Base-by-base conservation (phyloP, 2,888 invertebrate genomes). In the Dicyrtoma fusca region DNA sequence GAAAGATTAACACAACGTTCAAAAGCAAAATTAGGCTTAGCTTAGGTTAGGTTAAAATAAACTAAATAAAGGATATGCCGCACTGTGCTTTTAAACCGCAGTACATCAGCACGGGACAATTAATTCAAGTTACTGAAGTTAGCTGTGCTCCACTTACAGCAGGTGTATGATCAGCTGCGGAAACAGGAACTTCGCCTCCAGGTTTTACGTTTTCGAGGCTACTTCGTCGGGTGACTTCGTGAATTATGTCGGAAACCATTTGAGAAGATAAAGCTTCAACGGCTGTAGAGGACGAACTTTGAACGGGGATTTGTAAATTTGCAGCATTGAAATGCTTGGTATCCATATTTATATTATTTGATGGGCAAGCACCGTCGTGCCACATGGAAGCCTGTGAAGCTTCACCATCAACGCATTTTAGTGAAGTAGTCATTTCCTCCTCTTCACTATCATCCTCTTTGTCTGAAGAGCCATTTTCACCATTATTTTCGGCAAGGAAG, bases 181-280 rank as follows among this genome's bases (percentile, higher is more conserved):
- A 14, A 5, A 44, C 10, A 2, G 34, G 3, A 10, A 62, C 19
- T 5, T 57, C 66, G 14, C 65, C 65, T 2, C 62, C 64, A 17
- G 65, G 47, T n/a, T 61, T 55, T 0, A 49, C 21, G 26, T 71
- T 64, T 23, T 75, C 75, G 11, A 73, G 11, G 51, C 69, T 75
- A 53, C 71, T 71, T 55, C 69, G 73, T 21, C 76, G 69, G 11
- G 80, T 80, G 0, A 80, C 79, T 71, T 79, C 79, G 42, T 78
- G 77, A 68, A 80, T 78, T 10, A 80, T 79, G 57, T 79, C 77
- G 3, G 79, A 76, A 6, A 79, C 80, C 79, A 80, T 79, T 70
- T 79, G 79, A 14, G 75, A 75, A 11, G 78, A 79, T 34, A 79
- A 57, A 14, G 77, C 79, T 71, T 80, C 80, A 14, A 79, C 80